Base-by-base conservation (phyloP, 2,888 invertebrate genomes). In the Drosophila borborema region DNA sequence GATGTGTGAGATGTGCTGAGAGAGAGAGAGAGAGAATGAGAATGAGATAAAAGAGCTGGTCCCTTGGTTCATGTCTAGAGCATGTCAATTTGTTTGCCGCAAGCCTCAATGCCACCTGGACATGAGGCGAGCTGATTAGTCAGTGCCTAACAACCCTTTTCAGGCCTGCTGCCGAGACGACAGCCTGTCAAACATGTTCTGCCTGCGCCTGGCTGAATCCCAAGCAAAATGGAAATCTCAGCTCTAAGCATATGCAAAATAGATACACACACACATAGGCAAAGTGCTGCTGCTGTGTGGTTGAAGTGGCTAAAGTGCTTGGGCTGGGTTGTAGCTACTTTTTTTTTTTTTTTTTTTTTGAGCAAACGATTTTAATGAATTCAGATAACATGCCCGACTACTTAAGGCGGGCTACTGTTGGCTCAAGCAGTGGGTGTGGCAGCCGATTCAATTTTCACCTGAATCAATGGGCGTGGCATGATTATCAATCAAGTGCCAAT, bases 121-220 rank as follows among this genome's bases (percentile, higher is more conserved):
- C 53, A 45, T 12, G n/a, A 46, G 43, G 51, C 56, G 31, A 58
- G 45, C 51, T 65, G 74, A 65, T 68, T 66, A 71, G 64, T 38
- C 48, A 18, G 34, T 14, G 34, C 62, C 64, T 46, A 48, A 63
- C 41, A 81, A 86, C 86, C 83, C 86, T 86, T 89, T 83, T 84
- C 83, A 84, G 70, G 14, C 49, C 53, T 56, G 23, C 55, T 53
- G 49, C 41, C 40, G 38, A 53, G 48, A 38, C 72, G 89, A 80
- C 89, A 89, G 73, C 62, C 67, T 84, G 83, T 83, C 83, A 83
- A 80, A 89, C 73, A 77, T 73, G 69, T 80, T 58, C 53, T 69
- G 45, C 54, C 48, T 31, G 43, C 6, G 48, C 41, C 9, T 23
- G 45, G 12, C 54, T 48, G 41, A 61, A 14, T 20, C 34, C 20